Evolutionary conservation across 2,888 invertebrate species (phyloP).

Genomic region (Meliscaeva auricollis): DNA sequence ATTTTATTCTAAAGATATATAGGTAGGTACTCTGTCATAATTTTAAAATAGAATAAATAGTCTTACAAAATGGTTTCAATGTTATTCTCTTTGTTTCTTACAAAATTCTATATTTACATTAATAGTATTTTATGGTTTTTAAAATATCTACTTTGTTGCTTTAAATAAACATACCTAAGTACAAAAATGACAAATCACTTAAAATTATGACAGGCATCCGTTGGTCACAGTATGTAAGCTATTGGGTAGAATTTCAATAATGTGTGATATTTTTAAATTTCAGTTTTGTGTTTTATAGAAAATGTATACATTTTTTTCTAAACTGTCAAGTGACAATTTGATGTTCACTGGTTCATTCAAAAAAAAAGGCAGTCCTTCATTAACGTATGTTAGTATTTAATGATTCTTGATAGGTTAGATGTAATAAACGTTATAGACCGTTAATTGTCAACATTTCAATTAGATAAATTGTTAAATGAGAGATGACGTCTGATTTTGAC

Average conservation of each 20-base stretch:
- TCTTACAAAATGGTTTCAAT: slow-evolving; percentile 21
- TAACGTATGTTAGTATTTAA: too few species aligned
- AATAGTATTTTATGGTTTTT: slow-evolving; percentile 29
- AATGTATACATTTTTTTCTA: too few species aligned
- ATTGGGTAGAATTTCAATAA: background rate
- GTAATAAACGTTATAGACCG: too few species aligned
- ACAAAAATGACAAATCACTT: slow-evolving; percentile 63
- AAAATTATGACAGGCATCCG: slow-evolving; percentile 57
- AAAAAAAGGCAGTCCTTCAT: too few species aligned
- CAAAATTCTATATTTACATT: slow-evolving; percentile 43
- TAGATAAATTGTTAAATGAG: too few species aligned
- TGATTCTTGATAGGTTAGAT: too few species aligned
- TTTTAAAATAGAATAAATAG: slow-evolving; percentile 7
- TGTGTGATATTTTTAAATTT: slow-evolving; percentile 22
- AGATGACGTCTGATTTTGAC: too few species aligned
- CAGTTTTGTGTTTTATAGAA: too few species aligned
- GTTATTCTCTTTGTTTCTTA: background rate
- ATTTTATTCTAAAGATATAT: too few species aligned
- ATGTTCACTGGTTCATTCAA: too few species aligned
- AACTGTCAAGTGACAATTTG: background rate
- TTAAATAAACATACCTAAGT: background rate
- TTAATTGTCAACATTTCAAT: too few species aligned
- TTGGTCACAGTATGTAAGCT: background rate
- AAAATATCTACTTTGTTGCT: slow-evolving; percentile 26
- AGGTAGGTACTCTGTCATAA: too few species aligned